Evolutionary conservation across 2,797 vertebrate genomes (phyloP).

Genomic region (Calcarius lapponicus): DNA sequence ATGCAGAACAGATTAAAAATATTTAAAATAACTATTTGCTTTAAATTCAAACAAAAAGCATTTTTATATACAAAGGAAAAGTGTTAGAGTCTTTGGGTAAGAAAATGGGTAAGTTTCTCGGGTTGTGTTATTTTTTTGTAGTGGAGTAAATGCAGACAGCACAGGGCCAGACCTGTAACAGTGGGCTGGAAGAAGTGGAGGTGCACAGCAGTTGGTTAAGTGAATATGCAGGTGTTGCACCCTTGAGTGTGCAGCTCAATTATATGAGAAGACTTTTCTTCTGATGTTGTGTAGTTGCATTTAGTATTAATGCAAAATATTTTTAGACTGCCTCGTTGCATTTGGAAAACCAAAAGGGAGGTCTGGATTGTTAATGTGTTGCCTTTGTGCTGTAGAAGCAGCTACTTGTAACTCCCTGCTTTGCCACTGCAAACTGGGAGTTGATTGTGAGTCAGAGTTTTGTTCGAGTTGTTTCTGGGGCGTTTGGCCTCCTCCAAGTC

Average conservation of each 20-base stretch:
- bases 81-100: neutral
- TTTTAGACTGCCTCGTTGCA: neutral
- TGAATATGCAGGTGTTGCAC: neutral
- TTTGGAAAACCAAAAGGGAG: neutral
- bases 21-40: neutral
- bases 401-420: neutral
- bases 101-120: neutral
- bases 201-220: neutral
- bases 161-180: neutral
- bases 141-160: neutral
- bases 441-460: fast-evolving
- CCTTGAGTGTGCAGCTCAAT: neutral
- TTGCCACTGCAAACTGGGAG: neutral
- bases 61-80: neutral
- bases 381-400: neutral
- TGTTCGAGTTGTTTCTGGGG: neutral
- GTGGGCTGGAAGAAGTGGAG: neutral
- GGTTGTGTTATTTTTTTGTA: neutral
- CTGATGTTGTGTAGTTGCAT: neutral
- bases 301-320: neutral
- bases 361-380: neutral
- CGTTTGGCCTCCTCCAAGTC: neutral
- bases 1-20: neutral
- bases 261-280: neutral
- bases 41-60: neutral